Base-by-base conservation (phyloP, 1,140 invertebrate genomes). In the Drosophila bifasciata region DNA sequence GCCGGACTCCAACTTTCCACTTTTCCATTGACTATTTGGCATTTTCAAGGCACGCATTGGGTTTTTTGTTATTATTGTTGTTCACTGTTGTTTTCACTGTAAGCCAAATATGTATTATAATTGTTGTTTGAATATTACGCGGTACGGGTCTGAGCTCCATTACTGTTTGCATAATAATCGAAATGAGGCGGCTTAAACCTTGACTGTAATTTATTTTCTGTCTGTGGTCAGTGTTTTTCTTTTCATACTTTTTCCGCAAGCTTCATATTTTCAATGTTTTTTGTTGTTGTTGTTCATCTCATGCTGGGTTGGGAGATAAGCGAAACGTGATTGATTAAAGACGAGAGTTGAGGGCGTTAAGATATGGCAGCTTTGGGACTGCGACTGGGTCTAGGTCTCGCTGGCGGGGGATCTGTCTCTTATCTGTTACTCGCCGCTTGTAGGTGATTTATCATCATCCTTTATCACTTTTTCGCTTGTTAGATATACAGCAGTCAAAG, bases 1-100 rank as follows among this genome's bases (percentile, higher is more conserved):
- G 46, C 21, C 43, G 43, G 44, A 51, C 23, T 16, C 16, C 25
- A 83, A 70, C 79, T 83, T 81, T 81, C 71, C 77, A 86, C 81
- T 85, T 81, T 85, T 85, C 44, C 55, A 44, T 58, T 41, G n/a
- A 56, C 46, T 28, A 40, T 25, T 46, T 16, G 56, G 74, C 61
- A 55, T 62, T 86, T 76, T 66, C 72, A 80, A 80, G 60, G 70
- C 80, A 85, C 83, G 77, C 81, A 85, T 77, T 86, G 58, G 43
- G 28, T 56, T 23, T 76, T 64, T 19, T 16, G 46, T 45, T 79
- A 36, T 67, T 50, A 55, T 11, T 55, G 25, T 62, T 28, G 21
- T 21, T 36, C 13, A 57, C 53, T 25, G 21, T 50, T 53, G 17
- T 43, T 25, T 43, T 55, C 62, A 79, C 63, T 80, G 81, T 86